A percentile compares a stretch with the other conserved stretches of the same genome.
Conservation (phyloP, 2,113 vertebrate species). For the Nannobrachium achirus region DNA sequence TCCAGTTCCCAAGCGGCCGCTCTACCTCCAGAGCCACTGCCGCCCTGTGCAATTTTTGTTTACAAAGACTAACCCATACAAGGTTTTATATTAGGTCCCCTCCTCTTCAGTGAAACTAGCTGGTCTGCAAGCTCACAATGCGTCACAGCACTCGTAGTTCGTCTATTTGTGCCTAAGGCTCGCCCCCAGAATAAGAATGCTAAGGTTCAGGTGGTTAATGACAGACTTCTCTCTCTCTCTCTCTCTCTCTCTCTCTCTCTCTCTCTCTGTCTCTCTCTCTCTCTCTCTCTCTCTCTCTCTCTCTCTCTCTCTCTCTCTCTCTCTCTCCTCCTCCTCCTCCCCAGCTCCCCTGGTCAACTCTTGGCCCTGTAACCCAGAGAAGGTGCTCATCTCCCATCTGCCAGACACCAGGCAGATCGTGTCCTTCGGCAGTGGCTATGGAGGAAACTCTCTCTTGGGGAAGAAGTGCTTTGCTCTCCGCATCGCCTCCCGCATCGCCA, state of each 20-base stretch:
- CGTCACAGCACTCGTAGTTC: no score
- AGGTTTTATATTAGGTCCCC: background rate
- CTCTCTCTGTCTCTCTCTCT: background rate
- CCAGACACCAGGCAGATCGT: constrained; percentile 92
- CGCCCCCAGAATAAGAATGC: background rate
- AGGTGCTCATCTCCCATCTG: constrained; percentile 94
- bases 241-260: background rate
- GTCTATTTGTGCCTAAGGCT: no score
- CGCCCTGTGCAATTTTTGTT: no score
- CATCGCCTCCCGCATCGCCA: constrained; percentile 94
- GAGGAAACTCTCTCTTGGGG: constrained; percentile 97
- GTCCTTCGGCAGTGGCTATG: constrained; percentile 95
- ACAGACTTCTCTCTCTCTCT: background rate
- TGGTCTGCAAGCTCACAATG: no score
- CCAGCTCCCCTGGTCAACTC: constrained; percentile 91
- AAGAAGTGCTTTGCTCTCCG: constrained; percentile 98
- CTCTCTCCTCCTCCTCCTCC: no score
- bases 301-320: no score
- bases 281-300: background rate
- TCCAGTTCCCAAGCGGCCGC: no score
- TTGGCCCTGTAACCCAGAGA: constrained; percentile 94
- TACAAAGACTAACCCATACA: no score
- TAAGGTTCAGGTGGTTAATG: no score
- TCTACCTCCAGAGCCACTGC: no score
- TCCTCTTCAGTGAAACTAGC: background rate